A percentile compares a stretch with the other conserved stretches of the same genome.
Evolutionary conservation across 2,797 vertebrate genomes (phyloP).

Genomic region (Clarias laeviceps): DNA sequence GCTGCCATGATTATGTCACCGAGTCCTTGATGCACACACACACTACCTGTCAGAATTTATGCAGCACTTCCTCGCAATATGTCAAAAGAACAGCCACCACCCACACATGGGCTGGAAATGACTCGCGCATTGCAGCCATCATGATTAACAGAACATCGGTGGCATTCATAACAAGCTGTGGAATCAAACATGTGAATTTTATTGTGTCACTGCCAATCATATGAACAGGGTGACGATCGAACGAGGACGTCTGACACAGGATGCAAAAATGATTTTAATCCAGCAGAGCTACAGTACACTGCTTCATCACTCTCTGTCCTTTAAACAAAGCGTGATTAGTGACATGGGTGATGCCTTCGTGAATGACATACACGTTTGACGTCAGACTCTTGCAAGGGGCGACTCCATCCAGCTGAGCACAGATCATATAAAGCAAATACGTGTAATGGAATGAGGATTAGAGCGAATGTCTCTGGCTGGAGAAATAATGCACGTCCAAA

Average conservation of each 20-base stretch:
- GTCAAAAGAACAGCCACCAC: neutral
- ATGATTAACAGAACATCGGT: neutral
- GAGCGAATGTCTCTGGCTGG: neutral
- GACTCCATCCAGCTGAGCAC: slow-evolving; percentile 26
- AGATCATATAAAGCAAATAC: slow-evolving; percentile 22
- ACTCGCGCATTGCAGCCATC: neutral
- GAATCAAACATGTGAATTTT: neutral
- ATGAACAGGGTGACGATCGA: neutral
- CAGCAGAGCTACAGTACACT: neutral
- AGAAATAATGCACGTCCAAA: neutral
- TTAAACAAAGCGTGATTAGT: slow-evolving; percentile 28
- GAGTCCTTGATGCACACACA: neutral
- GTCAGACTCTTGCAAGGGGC: slow-evolving; percentile 42
- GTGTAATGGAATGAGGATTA: too few relatives aligned
- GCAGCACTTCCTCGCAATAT: slow-evolving; percentile 8
- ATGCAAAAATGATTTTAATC: neutral
- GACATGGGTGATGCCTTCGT: slow-evolving; percentile 33
- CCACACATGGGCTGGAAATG: neutral
- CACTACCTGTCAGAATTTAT: slow-evolving; percentile 9
- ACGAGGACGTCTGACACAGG: neutral
- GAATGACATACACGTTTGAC: slow-evolving; percentile 40
- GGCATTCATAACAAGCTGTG: slow-evolving; percentile 5
- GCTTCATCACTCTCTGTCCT: slow-evolving; percentile 30
- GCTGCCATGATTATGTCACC: slow-evolving; percentile 11
- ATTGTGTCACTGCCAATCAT: neutral